Percentiles rank a stretch among this genome's conserved stretches.
Evolutionary conservation across 2,888 invertebrate species (phyloP).

Genomic region (Cremastinae sp.): DNA sequence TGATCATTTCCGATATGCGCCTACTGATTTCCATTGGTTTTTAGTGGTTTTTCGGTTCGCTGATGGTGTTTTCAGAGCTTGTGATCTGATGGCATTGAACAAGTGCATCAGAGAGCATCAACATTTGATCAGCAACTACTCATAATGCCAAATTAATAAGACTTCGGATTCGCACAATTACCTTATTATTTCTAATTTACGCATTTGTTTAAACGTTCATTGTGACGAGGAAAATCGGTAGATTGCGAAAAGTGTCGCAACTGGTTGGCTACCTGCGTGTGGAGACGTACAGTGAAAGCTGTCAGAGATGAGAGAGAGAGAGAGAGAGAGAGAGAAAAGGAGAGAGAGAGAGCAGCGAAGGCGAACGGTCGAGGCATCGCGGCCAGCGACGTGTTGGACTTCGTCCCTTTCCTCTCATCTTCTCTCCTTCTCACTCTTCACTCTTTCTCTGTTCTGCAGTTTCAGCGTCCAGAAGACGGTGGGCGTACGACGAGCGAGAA

Average conservation of each 20-base stretch:
- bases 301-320: slow-evolving; percentile 45
- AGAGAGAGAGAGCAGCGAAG: slow-evolving; percentile 55
- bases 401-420: slow-evolving; percentile 63
- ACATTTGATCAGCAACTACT: no score
- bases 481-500: slow-evolving; percentile 40
- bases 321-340: slow-evolving; percentile 62
- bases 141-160: no score
- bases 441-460: slow-evolving; percentile 61
- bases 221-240: background rate
- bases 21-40: no score
- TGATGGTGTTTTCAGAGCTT: no score
- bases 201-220: background rate
- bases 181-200: background rate
- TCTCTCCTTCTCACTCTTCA: slow-evolving; percentile 53
- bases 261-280: background rate
- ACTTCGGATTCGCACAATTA: no score
- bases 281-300: background rate
- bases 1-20: no score
- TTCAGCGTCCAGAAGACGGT: slow-evolving; percentile 53
- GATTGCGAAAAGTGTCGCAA: slow-evolving; percentile 13
- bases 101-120: no score
- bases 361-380: slow-evolving; percentile 65
- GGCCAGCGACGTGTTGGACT: slow-evolving; percentile 76
- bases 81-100: no score
- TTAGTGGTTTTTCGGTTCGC: no score